Evolutionary conservation across 2,797 vertebrate genomes (phyloP).

Genomic region (Scarus forsteni): DNA sequence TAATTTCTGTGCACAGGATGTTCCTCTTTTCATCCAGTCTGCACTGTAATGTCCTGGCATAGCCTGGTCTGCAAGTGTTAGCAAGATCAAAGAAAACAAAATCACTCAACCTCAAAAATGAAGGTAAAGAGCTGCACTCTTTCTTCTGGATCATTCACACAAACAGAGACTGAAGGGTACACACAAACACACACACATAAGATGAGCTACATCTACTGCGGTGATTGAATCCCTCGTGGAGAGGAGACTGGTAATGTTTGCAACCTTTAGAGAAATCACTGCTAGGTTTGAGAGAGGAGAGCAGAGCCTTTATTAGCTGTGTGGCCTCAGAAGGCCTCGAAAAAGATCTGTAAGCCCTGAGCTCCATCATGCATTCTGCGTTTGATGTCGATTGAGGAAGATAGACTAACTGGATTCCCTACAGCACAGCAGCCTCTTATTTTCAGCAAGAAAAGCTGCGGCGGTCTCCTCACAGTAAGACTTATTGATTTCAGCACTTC

Average conservation of each 20-base stretch:
- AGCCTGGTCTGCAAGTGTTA: constrained; percentile 23
- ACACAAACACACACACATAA: not conserved
- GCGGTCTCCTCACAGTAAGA: constrained; percentile 29
- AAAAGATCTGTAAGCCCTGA: constrained; percentile 27
- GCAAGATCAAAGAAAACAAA: constrained; percentile 28
- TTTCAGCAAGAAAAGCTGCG: constrained; percentile 30
- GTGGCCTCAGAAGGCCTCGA: constrained; percentile 31
- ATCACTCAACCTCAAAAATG: constrained; percentile 34
- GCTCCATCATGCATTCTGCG: constrained; percentile 8
- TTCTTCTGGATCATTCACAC: constrained; percentile 13
- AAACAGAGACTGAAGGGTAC: constrained; percentile 7
- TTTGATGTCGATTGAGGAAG: constrained; percentile 42
- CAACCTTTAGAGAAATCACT: constrained; percentile 43
- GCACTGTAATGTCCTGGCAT: constrained; percentile 13
- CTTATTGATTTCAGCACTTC: constrained; percentile 53
- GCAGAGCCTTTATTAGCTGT: constrained; percentile 14
- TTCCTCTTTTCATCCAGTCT: not conserved
- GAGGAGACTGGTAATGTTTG: constrained; percentile 49
- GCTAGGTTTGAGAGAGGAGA: constrained; percentile 32
- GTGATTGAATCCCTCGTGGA: constrained; percentile 35
- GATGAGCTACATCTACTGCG: constrained; percentile 21
- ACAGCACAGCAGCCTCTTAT: constrained; percentile 36
- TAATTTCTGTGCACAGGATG: not conserved
- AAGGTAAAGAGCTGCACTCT: constrained; percentile 24
- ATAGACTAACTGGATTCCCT: constrained; percentile 31